Evolutionary conservation across 2,113 vertebrate genomes (phyloP).

Genomic region (Pseudorectes ferrugineus): DNA sequence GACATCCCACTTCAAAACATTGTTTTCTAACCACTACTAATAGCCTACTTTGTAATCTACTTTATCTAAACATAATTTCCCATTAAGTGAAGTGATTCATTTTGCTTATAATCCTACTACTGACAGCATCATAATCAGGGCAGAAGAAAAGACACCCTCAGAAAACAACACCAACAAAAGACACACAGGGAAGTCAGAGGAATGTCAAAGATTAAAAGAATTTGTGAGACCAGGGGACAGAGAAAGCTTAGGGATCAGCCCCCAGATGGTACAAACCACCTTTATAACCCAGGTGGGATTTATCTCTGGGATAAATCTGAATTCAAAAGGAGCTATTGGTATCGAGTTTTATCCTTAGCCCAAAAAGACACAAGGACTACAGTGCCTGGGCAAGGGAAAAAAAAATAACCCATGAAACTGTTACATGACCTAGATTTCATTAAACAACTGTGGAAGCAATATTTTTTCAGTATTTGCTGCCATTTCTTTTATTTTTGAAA

Average conservation of each 20-base stretch:
- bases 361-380: background rate
- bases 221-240: background rate
- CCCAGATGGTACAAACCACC: background rate
- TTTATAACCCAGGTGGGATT: background rate
- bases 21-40: conserved; percentile 49
- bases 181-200: background rate
- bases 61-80: conserved; percentile 54
- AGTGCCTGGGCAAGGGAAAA: background rate
- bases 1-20: conserved; percentile 23
- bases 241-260: background rate
- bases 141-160: background rate
- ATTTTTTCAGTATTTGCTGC: conserved; percentile 13
- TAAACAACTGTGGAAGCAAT: background rate
- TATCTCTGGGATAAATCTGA: background rate
- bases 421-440: conserved; percentile 33
- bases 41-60: conserved; percentile 44
- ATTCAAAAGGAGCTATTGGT: background rate
- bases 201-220: background rate
- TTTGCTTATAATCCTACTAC: conserved; percentile 29
- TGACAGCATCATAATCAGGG: background rate
- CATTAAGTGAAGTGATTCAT: conserved; percentile 46
- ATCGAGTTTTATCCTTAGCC: background rate
- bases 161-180: background rate
- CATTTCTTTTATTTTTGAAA: background rate
- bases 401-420: background rate